Evolutionary conservation across 2,888 invertebrate species (phyloP), one percentile per base, ranked within the genome.

Genomic region (Leptinotarsa peninsularis): DNA sequence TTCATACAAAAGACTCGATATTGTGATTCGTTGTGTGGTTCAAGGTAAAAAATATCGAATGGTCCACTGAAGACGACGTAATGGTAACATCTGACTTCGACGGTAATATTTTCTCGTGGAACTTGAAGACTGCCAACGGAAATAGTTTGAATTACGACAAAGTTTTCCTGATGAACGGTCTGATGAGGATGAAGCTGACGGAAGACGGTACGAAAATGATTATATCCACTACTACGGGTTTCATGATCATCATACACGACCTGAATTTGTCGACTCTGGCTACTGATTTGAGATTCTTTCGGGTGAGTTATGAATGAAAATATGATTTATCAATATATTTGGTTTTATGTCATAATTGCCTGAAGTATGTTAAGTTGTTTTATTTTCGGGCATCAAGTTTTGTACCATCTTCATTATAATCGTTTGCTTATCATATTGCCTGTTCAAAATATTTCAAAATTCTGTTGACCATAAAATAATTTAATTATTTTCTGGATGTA

Each of bases 51-150:
- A 98, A 97, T 88, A 96, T 98, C 80, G 98, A 98, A 86, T 98
- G 96, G 88, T 96, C 96, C 49, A 92, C 93, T 27, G 93, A 93
- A 84, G 95, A 95, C 85, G 94, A 95, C 79, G 90, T 96, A 13
- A 90, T 98, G 75, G 93, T 98, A 17, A 97, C 97, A 0, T 97
- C 97, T 1, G 97, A 96, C 0, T 94, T 98, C 85, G 98, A 98
- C 88, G 97, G 97, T 17, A 95, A 95, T 84, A 95, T 98, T 85
- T 96, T 94, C 84, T 94, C 96, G 0, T 98, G 98, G 98, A 96
- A 98, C 86, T 95, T 98, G 49, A 96, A 96, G 87, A 94, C 94
- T 85, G 94, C 91, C 79, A 94, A 95, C 1, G 95, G 95, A 86
- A 93, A 92, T 84, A 94, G 93, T 81, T 90, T 94, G 82, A 90